These are phyloP conservation scores for Uropsilus gracilis DNA, from an alignment of 2,113 vertebrate species.

Conservation along the genomic window DNA sequence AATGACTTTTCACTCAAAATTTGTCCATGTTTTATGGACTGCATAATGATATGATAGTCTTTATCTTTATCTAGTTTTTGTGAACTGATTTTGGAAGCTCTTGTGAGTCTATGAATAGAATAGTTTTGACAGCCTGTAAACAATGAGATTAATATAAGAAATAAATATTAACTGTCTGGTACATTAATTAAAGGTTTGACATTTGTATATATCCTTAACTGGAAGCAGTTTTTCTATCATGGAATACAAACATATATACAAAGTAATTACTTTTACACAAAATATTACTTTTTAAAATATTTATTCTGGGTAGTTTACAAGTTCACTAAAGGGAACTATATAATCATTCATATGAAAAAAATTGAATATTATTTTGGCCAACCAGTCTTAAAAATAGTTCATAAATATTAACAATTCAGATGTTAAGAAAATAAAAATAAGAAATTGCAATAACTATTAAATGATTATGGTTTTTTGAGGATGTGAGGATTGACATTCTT, in stretches of 20 bases:
- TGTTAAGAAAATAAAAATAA: background rate
- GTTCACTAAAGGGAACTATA: too few relatives aligned
- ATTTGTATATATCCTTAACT: background rate
- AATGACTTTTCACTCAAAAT: slow-evolving; percentile 85
- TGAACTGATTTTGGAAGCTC: slow-evolving; percentile 83
- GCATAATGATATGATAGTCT: slow-evolving; percentile 86
- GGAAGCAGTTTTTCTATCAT: slow-evolving; percentile 18
- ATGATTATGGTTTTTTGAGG: background rate
- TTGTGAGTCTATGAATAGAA: slow-evolving; percentile 75
- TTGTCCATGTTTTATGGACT: slow-evolving; percentile 83
- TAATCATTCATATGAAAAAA: background rate
- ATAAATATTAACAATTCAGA: slow-evolving; percentile 9
- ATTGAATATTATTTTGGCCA: background rate
- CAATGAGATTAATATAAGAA: slow-evolving; percentile 41
- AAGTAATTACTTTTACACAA: slow-evolving; percentile 27
- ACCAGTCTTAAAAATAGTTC: slow-evolving; percentile 3
- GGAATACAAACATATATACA: background rate
- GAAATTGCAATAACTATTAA: background rate
- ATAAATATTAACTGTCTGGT: background rate
- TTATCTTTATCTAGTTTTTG: slow-evolving; percentile 83
- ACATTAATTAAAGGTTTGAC: background rate
- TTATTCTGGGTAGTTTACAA: background rate
- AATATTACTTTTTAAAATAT: slow-evolving; percentile 31
- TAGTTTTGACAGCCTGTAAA: slow-evolving; percentile 80
- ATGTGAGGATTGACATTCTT: too few relatives aligned